Conservation (phyloP, 2,113 vertebrate species). For the Kryptolebias marmoratus region DNA sequence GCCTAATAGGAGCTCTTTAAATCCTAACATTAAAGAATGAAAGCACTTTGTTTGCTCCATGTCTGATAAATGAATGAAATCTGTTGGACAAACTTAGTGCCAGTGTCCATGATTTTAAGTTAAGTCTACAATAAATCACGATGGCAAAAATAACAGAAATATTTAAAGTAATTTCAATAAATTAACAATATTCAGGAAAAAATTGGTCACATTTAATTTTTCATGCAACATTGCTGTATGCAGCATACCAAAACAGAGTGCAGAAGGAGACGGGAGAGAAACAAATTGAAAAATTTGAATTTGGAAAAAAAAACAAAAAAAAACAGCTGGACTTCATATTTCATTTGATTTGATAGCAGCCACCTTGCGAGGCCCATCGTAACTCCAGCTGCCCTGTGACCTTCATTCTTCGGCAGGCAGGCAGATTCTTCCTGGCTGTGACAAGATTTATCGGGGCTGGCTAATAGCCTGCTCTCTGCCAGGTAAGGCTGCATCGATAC, state of each 20-base stretch:
- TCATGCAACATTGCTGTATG: neutral
- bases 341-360: conserved; percentile 74
- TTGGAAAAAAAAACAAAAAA: conserved; percentile 39
- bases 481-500: conserved; percentile 81
- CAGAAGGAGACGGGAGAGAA: neutral
- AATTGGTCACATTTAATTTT: conserved; percentile 6
- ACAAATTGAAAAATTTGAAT: conserved; percentile 67
- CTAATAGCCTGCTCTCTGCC: conserved; percentile 76
- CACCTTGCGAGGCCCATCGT: conserved; percentile 62
- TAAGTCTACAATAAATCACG: too few species aligned
- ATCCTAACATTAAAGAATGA: neutral
- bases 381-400: conserved; percentile 75
- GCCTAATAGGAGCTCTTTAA: neutral
- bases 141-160: too few species aligned
- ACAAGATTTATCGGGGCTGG: conserved; percentile 83
- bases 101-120: too few species aligned
- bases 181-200: neutral
- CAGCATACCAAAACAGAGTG: neutral
- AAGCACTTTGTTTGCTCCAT: neutral
- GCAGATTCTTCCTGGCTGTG: conserved; percentile 64
- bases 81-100: too few species aligned
- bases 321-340: conserved; percentile 67
- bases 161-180: too few species aligned
- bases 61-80: too few species aligned
- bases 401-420: conserved; percentile 82